These are phyloP conservation scores for Mythimna ferrago DNA, from an alignment of 2,888 invertebrate genomes.

Conservation along the genomic window DNA sequence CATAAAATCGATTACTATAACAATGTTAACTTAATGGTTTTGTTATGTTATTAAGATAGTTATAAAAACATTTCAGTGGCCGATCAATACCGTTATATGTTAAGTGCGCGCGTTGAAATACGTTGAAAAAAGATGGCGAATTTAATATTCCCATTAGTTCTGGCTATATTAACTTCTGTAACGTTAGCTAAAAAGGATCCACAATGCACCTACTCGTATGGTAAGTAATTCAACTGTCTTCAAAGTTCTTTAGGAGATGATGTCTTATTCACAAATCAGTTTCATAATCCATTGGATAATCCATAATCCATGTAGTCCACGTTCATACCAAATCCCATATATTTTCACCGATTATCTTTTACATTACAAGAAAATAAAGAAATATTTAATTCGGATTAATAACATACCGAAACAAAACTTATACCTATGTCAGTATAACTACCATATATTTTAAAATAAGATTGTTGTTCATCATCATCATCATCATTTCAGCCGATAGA, in stretches of 20 bases:
- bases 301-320: no score
- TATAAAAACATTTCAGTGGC: background rate
- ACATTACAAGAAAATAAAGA: no score
- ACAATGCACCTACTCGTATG: background rate
- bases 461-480: no score
- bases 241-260: no score
- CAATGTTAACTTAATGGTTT: background rate
- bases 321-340: background rate
- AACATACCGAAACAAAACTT: no score
- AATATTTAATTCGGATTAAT: no score
- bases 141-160: background rate
- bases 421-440: no score
- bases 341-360: no score
- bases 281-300: background rate
- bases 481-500: no score
- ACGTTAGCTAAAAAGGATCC: background rate
- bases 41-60: background rate
- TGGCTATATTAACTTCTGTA: background rate
- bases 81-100: background rate
- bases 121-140: background rate
- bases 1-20: conserved; percentile 6
- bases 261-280: background rate
- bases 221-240: background rate
- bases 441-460: no score
- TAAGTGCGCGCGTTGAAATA: background rate